Evolutionary conservation across 30 jellyfish, hydroid and myxozoan genomes (phyloP), one percentile per base, ranked within the genome.

Genomic region (Chironex yamaguchii): DNA sequence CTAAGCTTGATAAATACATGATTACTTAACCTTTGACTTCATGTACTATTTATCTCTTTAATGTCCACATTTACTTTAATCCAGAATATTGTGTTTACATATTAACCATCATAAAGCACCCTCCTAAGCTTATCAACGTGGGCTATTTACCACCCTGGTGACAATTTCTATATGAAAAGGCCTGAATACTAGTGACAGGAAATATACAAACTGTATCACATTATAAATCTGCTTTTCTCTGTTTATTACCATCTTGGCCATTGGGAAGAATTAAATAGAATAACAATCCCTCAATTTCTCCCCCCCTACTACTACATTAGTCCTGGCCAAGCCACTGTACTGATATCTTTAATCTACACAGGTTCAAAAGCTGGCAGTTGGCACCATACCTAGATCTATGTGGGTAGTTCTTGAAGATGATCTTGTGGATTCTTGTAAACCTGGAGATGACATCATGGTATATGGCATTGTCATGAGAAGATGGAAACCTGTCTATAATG

Each of bases 361-460:
- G 98, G 96, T 91, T 9, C 99, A 95, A 74, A 95, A 86, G 76
- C 89, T 95, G 11, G 89, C 97, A 0, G 93, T 95, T 67, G 99
- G 99, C 6, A 90, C 94, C 28, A 95, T 95, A 31, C 99, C 99
- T 48, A 90, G 99, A 22, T 85, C 98, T 33, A 95, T 89, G 66
- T 85, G 96, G 94, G 99, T 95, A 27, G 81, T 88, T 17, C 66
- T 96, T 27, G 98, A 96, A 71, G 98, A 96, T 79, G 99, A 96
- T 67, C 96, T 90, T 49, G 99, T 96, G 30, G 99, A 96, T 64
- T 27, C 83, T 0, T 96, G 98, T 75, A 90, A 96, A 74, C 99
- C 99, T 21, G 99, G 99, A 3, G 99, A 96, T 91, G 98, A 96
- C 72, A 97, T 96, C 12, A 91, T 97, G 22, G 83, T 96, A 31